phyloP scores from a whole-genome alignment of 2,888 invertebrate species.

The Apodemia zela region DNA sequence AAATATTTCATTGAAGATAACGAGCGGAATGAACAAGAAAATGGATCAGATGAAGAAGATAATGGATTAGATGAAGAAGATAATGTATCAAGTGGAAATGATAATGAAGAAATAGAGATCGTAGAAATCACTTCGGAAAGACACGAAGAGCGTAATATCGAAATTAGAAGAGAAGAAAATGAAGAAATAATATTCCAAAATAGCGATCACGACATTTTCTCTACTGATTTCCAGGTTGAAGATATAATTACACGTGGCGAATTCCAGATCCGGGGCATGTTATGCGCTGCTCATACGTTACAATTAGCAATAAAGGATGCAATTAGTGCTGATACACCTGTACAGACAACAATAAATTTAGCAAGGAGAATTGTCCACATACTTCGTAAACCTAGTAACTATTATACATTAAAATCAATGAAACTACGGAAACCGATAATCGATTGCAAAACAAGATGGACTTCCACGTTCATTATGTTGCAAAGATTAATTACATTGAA shows the following conservation, averaged over 20 bases:
- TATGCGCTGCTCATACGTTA: not conserved
- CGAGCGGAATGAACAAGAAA: not conserved
- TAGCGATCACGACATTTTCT: conserved; percentile 9
- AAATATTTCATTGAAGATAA: not conserved
- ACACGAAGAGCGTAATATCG: not conserved
- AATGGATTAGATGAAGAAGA: not conserved
- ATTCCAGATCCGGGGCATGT: not conserved
- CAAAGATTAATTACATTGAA: conserved; percentile 2
- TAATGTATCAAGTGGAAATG: conserved; percentile 2
- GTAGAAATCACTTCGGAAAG: not conserved
- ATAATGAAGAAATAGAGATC: conserved; percentile 1
- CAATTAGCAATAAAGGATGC: conserved; percentile 1
- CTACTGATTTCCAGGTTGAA: conserved; percentile 9
- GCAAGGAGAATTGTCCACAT: not conserved
- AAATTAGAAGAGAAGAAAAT: not conserved
- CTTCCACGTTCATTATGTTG: not conserved
- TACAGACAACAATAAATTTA: not conserved
- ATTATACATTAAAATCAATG: not conserved
- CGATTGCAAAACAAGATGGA: not conserved
- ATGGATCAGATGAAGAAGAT: conserved; percentile 5
- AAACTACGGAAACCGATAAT: not conserved
- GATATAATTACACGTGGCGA: conserved; percentile 7
- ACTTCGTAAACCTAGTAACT: not conserved
- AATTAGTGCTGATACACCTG: not conserved
- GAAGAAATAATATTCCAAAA: conserved; percentile 5